phyloP scores from a whole-genome alignment of 2,113 vertebrate genomes.

The Melanerpes formicivorus region DNA sequence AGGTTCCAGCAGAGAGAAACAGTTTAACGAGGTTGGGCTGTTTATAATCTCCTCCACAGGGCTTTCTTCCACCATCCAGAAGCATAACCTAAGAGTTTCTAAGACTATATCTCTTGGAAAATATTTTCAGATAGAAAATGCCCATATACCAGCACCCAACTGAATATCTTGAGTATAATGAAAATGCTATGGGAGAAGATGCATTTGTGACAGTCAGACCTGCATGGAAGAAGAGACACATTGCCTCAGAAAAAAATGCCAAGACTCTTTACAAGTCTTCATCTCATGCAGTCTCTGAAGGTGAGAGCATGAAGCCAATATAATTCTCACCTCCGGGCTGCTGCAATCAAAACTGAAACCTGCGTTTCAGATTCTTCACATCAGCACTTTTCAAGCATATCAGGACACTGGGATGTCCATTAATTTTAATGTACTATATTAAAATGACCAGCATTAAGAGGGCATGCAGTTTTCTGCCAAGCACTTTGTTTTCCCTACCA shows the following conservation, averaged over 20 bases:
- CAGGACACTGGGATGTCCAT: background rate
- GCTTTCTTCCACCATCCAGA: background rate
- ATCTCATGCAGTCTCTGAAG: background rate
- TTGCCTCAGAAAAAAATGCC: background rate
- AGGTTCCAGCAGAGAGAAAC: background rate
- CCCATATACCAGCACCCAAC: fast-evolving
- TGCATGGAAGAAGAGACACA: background rate
- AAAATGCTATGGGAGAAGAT: background rate
- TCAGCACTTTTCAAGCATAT: background rate
- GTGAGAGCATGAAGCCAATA: background rate
- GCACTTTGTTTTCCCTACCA: background rate
- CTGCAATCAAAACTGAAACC: background rate
- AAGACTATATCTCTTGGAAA: background rate
- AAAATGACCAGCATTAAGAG: background rate
- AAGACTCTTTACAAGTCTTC: background rate
- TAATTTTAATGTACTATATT: background rate
- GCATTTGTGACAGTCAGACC: background rate
- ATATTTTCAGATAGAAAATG: background rate
- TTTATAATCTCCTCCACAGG: background rate
- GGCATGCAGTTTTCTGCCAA: background rate
- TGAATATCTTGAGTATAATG: fast-evolving
- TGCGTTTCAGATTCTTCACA: background rate
- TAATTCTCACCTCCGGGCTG: background rate
- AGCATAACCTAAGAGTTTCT: background rate
- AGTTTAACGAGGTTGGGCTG: background rate